Conservation (phyloP, 2,888 invertebrate genomes). For the Papilio gigon region DNA sequence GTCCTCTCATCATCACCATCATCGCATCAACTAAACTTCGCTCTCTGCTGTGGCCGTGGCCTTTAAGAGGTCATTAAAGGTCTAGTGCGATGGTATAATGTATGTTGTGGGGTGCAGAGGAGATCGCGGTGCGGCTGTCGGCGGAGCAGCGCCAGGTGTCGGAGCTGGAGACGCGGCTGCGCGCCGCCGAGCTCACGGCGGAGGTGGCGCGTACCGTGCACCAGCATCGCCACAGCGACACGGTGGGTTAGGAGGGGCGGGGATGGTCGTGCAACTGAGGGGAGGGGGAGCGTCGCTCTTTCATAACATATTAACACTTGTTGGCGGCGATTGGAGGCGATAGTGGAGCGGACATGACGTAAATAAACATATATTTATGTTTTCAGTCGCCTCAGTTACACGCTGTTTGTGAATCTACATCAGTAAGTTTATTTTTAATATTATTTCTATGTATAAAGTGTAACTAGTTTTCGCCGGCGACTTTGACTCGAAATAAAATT, state of each 20-base stretch:
- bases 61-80: too few relatives aligned
- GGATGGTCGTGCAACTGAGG: too few relatives aligned
- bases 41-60: too few relatives aligned
- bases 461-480: neutral
- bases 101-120: conserved; percentile 50
- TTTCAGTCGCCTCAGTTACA: neutral
- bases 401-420: neutral
- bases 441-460: neutral
- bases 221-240: conserved; percentile 47
- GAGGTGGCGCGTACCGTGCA: conserved; percentile 54
- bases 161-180: conserved; percentile 61
- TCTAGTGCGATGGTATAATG: neutral
- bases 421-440: neutral
- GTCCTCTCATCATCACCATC: too few relatives aligned
- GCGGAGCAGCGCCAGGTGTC: conserved; percentile 60
- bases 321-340: too few relatives aligned
- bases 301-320: too few relatives aligned
- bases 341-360: too few relatives aligned
- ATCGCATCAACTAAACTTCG: too few relatives aligned
- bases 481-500: too few relatives aligned
- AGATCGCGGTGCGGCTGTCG: conserved; percentile 56
- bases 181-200: conserved; percentile 52
- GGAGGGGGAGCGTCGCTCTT: too few relatives aligned
- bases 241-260: conserved; percentile 46
- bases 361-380: neutral